Evolutionary conservation across 2,797 vertebrate genomes (phyloP).

Genomic region (Argya squamiceps): DNA sequence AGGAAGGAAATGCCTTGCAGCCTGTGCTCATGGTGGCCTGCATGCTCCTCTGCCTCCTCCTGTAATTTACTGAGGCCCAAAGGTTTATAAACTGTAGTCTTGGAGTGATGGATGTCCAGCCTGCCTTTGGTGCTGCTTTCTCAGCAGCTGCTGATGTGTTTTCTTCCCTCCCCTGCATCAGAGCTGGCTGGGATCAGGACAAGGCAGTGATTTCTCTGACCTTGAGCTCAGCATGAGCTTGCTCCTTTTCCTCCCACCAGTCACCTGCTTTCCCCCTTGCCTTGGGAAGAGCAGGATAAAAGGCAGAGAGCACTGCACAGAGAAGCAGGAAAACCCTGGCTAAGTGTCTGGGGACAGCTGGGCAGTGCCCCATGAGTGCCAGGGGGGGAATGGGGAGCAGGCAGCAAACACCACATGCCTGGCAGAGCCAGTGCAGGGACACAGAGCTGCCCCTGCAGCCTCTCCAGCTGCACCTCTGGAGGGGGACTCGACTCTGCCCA

Average conservation of each 20-base stretch:
- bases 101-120: slow-evolving; percentile 7
- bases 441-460: neutral
- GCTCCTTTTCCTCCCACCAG: neutral
- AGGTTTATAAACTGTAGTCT: slow-evolving; percentile 3
- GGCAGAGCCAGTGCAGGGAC: neutral
- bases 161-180: neutral
- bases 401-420: neutral
- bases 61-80: neutral
- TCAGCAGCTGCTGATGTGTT: slow-evolving; percentile 7
- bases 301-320: neutral
- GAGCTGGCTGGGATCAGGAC: neutral
- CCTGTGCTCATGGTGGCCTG: neutral
- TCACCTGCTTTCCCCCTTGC: neutral
- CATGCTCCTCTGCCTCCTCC: neutral
- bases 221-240: neutral
- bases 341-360: accelerated
- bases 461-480: neutral
- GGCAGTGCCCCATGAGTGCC: accelerated
- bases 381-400: neutral
- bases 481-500: neutral
- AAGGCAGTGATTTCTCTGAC: neutral
- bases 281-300: neutral
- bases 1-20: neutral
- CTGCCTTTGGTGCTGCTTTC: neutral
- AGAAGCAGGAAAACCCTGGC: neutral